Base-by-base conservation (phyloP, 1,140 invertebrate species). In the Rhopalosiphum padi region DNA sequence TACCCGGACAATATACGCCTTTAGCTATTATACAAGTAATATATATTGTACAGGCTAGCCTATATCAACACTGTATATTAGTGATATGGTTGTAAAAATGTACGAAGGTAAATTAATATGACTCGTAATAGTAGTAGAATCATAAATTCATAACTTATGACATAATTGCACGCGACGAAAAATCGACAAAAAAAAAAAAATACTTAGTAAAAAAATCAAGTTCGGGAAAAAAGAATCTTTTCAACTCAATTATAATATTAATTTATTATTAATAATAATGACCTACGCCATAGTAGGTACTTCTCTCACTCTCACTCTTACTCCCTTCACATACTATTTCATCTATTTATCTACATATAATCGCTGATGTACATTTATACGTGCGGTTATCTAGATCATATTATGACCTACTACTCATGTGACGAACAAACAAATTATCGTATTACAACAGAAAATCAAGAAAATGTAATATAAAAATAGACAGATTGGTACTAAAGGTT, bases 281-380 rank as follows among this genome's bases (percentile, higher is more conserved):
- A 85, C 23, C 82, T 85, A 43, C 23, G 83, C 23, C 41, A 41
- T 85, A 25, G 23, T n/a, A n/a, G n/a, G n/a, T 43, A 85, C 8
- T 43, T 85, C 23, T 43, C 23, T 25, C 22, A 37, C n/a, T 82
- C 35, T 82, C 77, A 22, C 35, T 37, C 35, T 23, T 37, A 37
- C 82, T 41, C 35, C 2, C 60, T 41, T 83, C n/a, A 9, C 21
- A 8, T 8, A 21, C 35, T 83, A 83, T 23, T 9, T 83, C 8
- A 83, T 83, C 82, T 41, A 41, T 83, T n/a, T 77, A 77, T 77
- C 60, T n/a, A 77, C 30, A 77, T 77, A n/a, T 77, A n/a, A 77
- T n/a, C 60, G 15, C 30, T 15, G 6, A 83, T 41, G 35, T 83
- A 23, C n/a, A 82, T 82, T 21, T 41, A 68, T 85, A 85, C 7